A percentile compares a stretch with the other conserved stretches of the same genome.
Conservation (phyloP, 2,797 vertebrate genomes). For the Thunnus albacares region DNA sequence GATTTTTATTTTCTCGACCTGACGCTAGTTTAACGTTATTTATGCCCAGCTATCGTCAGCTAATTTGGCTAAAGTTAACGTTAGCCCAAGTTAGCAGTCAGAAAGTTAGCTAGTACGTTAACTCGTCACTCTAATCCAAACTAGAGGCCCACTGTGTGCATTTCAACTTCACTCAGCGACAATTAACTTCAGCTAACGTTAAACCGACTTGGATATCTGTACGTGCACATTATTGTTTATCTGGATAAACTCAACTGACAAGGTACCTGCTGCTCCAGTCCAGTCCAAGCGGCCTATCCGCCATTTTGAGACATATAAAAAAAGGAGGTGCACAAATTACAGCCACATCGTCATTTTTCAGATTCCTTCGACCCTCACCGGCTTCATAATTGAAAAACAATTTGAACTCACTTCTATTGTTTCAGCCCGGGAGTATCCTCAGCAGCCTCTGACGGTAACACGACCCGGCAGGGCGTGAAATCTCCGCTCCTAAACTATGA, state of each 20-base stretch:
- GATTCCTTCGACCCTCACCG: conserved; percentile 60
- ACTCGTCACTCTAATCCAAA: background rate
- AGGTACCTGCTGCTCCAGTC: conserved; percentile 88
- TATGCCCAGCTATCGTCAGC: conserved; percentile 18
- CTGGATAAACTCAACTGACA: conserved; percentile 54
- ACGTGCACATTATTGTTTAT: background rate
- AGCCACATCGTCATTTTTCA: conserved; percentile 90
- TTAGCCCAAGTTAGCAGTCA: conserved; percentile 67
- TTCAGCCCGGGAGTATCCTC: conserved; percentile 60
- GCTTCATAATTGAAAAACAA: conserved; percentile 28
- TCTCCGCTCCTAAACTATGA: conserved; percentile 64
- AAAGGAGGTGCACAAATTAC: conserved; percentile 89
- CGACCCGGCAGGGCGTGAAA: conserved; percentile 71
- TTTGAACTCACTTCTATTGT: conserved; percentile 79
- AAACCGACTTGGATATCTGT: too few species aligned
- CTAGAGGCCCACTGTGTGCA: background rate
- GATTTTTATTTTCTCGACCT: background rate
- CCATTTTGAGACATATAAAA: conserved; percentile 96
- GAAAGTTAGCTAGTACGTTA: conserved; percentile 66
- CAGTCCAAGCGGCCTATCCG: conserved; percentile 92
- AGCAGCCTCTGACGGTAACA: conserved; percentile 56
- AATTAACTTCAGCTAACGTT: background rate
- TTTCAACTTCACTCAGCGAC: background rate
- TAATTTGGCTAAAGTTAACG: conserved; percentile 63
- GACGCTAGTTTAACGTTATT: background rate